A percentile compares a stretch with the other conserved stretches of the same genome.
These are phyloP conservation scores for Crocidura indochinensis DNA, from an alignment of 2,797 vertebrate species.

Conservation along the genomic window DNA sequence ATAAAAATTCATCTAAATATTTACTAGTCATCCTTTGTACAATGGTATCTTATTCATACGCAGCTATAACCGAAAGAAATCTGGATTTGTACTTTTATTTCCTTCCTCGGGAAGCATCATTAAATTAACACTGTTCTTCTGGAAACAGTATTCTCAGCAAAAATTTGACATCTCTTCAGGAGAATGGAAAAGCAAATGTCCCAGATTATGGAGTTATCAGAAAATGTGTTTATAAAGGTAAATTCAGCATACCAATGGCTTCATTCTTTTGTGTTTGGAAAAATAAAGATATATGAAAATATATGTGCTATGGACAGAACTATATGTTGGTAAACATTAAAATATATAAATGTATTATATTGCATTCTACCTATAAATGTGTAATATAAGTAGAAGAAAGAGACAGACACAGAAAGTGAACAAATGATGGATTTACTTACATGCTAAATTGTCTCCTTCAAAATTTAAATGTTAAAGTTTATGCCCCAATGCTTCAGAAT, in stretches of 20 bases:
- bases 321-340: too few species aligned
- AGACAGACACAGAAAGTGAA: not conserved
- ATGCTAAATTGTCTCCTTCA: not conserved
- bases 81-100: not conserved
- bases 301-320: too few species aligned
- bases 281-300: too few species aligned
- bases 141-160: not conserved
- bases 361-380: too few species aligned
- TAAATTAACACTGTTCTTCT: constrained; percentile 58
- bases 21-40: not conserved
- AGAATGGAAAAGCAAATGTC: constrained; percentile 15
- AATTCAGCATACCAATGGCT: too few species aligned
- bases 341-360: too few species aligned
- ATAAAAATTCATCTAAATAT: constrained; percentile 65
- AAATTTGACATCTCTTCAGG: not conserved
- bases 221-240: too few species aligned
- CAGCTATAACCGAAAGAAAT: not conserved
- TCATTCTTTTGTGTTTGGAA: too few species aligned
- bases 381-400: too few species aligned
- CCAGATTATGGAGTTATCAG: too few species aligned
- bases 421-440: not conserved
- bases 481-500: not conserved
- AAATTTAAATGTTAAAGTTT: constrained; percentile 3
- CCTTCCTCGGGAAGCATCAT: constrained; percentile 25
- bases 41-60: not conserved